Evolutionary conservation across 2,113 vertebrate genomes (phyloP), one percentile per base, ranked within the genome.

Genomic region (Apaloderma vittatum): DNA sequence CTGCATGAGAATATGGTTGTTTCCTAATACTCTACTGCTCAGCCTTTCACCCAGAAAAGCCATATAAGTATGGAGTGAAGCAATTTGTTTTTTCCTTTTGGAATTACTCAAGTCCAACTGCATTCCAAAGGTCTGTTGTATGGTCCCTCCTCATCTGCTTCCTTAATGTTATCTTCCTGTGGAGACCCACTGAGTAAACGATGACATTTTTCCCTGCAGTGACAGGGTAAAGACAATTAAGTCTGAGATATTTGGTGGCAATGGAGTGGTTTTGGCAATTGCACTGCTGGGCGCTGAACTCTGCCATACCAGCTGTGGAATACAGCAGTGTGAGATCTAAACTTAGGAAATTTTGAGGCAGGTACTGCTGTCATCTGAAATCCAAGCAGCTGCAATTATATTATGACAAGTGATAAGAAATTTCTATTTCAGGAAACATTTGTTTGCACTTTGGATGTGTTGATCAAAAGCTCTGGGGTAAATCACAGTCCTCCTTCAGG

Each of bases 361-460:
- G 81, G 54, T 90, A 54, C 49, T 40, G n/a, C 61, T 96, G 77
- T 93, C 70, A 79, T 91, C 57, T 70, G 54, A 78, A 88, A 96
- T 79, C 40, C 70, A 45, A 82, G 62, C 49, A 94, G 62, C 62
- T 82, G 62, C 58, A 91, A 51, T 91, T 95, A 66, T 17, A 12
- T 54, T 76, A 57, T 95, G 74, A 73, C 67, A 93, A 93, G 66
- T 29, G 66, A 73, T 85, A 83, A 79, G 58, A 61, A 55, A 88
- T 79, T 75, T 86, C 71, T 95, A 32, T 86, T 94, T 91, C 27
- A 26, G 71, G 78, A 81, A 82, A 46, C 26, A 19, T 66, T 92
- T 86, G 59, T 63, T 96, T 94, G 71, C 86, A 59, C 54, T 94
- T 80, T 13, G 15, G 45, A 92, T 77, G 65, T 92, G 94, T 88